Base-by-base conservation (phyloP, 2,888 invertebrate species). In the Apodemia zela region DNA sequence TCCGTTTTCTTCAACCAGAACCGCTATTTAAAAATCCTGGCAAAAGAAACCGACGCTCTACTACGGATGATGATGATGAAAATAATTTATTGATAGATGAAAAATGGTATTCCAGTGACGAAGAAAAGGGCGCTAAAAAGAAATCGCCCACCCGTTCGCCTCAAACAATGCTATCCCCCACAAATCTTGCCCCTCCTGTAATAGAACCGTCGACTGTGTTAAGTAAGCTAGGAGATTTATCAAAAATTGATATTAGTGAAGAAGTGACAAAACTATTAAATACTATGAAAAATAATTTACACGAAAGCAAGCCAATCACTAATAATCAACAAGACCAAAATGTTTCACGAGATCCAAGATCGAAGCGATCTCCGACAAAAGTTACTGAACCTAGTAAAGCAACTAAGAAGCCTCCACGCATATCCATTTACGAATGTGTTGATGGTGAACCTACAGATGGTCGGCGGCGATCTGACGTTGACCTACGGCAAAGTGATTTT, bases 41-140 rank as follows among this genome's bases (percentile, higher is more conserved):
- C 70, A 90, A 89, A 73, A 77, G 85, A 69, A 82, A 87, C 72
- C 86, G 92, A 59, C 87, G 88, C 1, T 91, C 90, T 35, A 92
- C 92, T 61, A 93, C 92, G 63, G 93, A 93, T 71, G 92, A 93
- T 63, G 93, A 93, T 66, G 93, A 94, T 73, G 93, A 93, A 69
- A 93, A 93, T 65, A 93, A 93, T 78, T 81, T 93, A 70, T 81
- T 89, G 67, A 93, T 93, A 66, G 93, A 93, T 70, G 93, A 93
- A 72, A 94, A 95, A 82, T 96, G 96, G 95, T 97, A 96, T 77
- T 96, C 96, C 2, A 96, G 96, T 77, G 96, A 96, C 72, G 96
- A 95, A 72, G 95, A 95, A 73, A 96, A 95, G 66, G 78, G 80
- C 33, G 75, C 67, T 25, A 91, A 85, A 74, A 84, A 77, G 63